A percentile compares a stretch with the other conserved stretches of the same genome.
These are phyloP conservation scores for Mycalesis mineus DNA, from an alignment of 2,888 invertebrate species.

Conservation along the genomic window DNA sequence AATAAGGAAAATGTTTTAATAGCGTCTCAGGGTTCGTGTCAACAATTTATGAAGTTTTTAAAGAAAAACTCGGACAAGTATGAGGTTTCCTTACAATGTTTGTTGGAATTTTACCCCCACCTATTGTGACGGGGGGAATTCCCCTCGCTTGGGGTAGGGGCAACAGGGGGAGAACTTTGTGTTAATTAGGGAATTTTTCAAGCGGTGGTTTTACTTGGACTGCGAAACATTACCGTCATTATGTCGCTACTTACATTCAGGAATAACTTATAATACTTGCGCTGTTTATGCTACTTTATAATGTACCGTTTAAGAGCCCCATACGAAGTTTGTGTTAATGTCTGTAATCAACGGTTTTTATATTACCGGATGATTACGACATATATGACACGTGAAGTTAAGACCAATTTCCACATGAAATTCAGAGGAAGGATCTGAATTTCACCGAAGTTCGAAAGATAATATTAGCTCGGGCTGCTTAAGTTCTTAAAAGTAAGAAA, in stretches of 20 bases:
- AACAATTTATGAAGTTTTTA: neutral
- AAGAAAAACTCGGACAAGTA: slow-evolving; percentile 5
- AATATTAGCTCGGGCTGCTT: too few relatives aligned
- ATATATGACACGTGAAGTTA: too few relatives aligned
- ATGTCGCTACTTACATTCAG: neutral
- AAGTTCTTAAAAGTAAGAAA: too few relatives aligned
- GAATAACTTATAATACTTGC: neutral
- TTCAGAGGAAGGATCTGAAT: too few relatives aligned
- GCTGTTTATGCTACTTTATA: neutral
- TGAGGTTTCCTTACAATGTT: slow-evolving; percentile 7
- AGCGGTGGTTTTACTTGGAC: neutral
- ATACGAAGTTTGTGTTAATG: too few relatives aligned
- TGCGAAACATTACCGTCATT: neutral
- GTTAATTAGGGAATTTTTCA: slow-evolving; percentile 2
- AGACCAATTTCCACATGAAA: too few relatives aligned
- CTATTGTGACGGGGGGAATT: neutral
- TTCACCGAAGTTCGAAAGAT: too few relatives aligned
- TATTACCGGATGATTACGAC: too few relatives aligned
- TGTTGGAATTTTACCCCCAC: neutral
- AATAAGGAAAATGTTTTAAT: neutral
- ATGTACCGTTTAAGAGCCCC: too few relatives aligned
- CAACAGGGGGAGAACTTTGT: neutral
- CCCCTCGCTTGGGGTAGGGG: neutral
- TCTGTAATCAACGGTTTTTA: too few relatives aligned
- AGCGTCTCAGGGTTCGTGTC: neutral